phyloP scores from a whole-genome alignment of 1,140 invertebrate genomes.

The Drosophila virilis region DNA sequence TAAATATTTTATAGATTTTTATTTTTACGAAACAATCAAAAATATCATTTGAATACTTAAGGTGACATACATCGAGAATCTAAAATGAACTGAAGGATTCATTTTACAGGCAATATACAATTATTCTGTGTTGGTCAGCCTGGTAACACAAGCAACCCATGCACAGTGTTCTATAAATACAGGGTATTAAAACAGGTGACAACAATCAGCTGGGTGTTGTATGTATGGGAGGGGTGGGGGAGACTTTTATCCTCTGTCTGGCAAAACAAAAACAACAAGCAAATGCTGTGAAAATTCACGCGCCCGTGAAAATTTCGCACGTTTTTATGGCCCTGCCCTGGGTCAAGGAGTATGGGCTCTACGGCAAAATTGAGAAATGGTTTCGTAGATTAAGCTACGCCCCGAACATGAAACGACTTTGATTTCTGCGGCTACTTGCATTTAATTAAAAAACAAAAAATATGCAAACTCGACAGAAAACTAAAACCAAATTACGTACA shows the following conservation, averaged over 20 bases:
- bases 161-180: not conserved
- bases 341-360: not conserved
- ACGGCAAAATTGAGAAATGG: slow-evolving; percentile 49
- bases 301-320: slow-evolving; percentile 81
- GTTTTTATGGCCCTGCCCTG: slow-evolving; percentile 63
- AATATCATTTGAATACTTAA: no score
- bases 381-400: slow-evolving; percentile 65
- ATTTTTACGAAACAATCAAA: no score
- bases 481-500: slow-evolving; percentile 70
- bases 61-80: no score
- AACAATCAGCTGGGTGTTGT: slow-evolving; percentile 63
- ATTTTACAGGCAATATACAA: no score
- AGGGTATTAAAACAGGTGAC: slow-evolving; percentile 68
- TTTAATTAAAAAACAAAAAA: slow-evolving; percentile 84
- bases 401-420: slow-evolving; percentile 41
- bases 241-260: slow-evolving; percentile 32
- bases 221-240: slow-evolving; percentile 8
- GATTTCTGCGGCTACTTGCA: slow-evolving; percentile 58
- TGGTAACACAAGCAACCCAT: not conserved
- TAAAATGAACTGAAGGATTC: no score
- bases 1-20: no score
- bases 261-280: slow-evolving; percentile 69
- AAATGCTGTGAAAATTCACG: slow-evolving; percentile 74
- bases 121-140: not conserved
- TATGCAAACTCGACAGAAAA: slow-evolving; percentile 83